Conservation (phyloP, 2,888 invertebrate species). For the Tetanocera ferruginea region DNA sequence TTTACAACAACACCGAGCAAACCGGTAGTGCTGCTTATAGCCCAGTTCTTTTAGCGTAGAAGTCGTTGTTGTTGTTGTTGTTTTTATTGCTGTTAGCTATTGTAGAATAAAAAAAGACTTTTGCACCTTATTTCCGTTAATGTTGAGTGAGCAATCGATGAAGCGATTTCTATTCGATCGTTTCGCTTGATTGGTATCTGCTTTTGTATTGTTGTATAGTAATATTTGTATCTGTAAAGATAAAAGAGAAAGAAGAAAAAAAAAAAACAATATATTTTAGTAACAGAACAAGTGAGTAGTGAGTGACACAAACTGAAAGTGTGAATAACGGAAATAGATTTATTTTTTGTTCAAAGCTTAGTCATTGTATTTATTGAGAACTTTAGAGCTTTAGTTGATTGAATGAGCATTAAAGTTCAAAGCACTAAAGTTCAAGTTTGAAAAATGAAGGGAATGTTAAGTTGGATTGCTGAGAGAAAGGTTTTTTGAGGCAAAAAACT, state of each 20-base stretch:
- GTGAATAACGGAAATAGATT: too few species aligned
- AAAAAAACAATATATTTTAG: too few species aligned
- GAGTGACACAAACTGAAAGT: constrained; percentile 9
- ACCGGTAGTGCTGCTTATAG: not conserved
- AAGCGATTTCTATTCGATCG: not conserved
- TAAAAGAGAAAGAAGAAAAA: not conserved
- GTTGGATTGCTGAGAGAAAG: too few species aligned
- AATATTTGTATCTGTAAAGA: not conserved
- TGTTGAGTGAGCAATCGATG: constrained; percentile 16
- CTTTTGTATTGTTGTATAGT: not conserved
- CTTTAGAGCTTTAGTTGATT: too few species aligned
- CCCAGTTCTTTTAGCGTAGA: not conserved
- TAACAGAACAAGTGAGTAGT: not conserved
- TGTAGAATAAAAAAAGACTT: not conserved
- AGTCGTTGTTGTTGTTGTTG: constrained; percentile 13
- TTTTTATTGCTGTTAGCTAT: not conserved
- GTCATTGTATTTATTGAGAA: too few species aligned
- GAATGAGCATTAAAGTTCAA: too few species aligned
- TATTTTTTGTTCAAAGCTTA: too few species aligned
- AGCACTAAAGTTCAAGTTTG: too few species aligned
- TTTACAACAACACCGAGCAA: not conserved
- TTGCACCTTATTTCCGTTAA: constrained; percentile 1
- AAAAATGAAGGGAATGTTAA: too few species aligned
- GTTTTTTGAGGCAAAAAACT: too few species aligned
- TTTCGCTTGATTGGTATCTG: constrained; percentile 4